Conservation (phyloP, 2,888 invertebrate species). For the Dynastes hyllus region DNA sequence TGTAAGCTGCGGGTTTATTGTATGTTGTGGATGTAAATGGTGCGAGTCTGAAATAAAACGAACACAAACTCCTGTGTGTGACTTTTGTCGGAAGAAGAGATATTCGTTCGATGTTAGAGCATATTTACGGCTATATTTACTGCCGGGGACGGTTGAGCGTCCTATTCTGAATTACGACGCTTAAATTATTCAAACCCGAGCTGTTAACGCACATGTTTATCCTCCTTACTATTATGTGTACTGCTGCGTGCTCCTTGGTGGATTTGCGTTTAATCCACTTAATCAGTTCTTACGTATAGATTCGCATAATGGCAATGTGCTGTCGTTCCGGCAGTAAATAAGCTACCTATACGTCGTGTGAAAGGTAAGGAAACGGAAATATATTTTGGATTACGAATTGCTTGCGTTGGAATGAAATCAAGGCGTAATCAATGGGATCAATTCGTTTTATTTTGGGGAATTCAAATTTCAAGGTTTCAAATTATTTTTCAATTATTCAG, state of each 20-base stretch:
- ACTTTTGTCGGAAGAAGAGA: neutral
- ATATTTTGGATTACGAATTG: too few species aligned
- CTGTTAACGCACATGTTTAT: conserved; percentile 24
- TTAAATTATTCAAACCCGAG: conserved; percentile 18
- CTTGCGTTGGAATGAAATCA: too few species aligned
- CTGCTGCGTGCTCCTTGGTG: neutral
- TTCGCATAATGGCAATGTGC: too few species aligned
- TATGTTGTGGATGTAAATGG: neutral
- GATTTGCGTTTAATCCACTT: conserved; percentile 3
- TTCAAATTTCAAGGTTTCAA: too few species aligned
- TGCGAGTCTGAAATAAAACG: neutral
- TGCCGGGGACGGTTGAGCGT: neutral
- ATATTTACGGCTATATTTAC: conserved; percentile 14
- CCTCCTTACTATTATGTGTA: neutral
- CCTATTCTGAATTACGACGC: conserved; percentile 5
- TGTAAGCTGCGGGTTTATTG: too few species aligned
- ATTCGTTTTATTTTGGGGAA: too few species aligned
- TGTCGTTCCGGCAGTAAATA: too few species aligned
- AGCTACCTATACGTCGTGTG: too few species aligned
- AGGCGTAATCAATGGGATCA: too few species aligned
- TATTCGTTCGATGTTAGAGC: neutral
- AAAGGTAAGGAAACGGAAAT: too few species aligned
- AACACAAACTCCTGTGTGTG: neutral
- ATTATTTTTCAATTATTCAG: too few species aligned
- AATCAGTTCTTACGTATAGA: neutral